These are phyloP conservation scores for Elegia similella DNA, from an alignment of 2,888 invertebrate species.

Conservation along the genomic window DNA sequence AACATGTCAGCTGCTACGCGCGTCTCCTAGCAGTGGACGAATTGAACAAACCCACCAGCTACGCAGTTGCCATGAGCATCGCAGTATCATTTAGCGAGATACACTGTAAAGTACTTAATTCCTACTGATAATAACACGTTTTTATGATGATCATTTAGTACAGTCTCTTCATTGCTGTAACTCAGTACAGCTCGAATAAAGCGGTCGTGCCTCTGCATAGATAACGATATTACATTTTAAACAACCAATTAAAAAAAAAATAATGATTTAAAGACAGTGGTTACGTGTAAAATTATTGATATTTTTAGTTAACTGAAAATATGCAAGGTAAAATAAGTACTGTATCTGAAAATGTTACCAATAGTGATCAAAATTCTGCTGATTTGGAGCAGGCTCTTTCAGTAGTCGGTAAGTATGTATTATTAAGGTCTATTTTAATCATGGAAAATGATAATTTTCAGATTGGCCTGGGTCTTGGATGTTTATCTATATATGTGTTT, in stretches of 20 bases:
- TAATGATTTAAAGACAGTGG: neutral
- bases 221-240: too few species aligned
- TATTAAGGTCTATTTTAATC: too few species aligned
- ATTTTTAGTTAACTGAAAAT: neutral
- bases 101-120: neutral
- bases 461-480: too few species aligned
- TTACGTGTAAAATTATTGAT: too few species aligned
- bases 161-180: neutral
- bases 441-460: too few species aligned
- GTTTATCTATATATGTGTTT: too few species aligned
- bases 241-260: neutral
- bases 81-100: too few species aligned
- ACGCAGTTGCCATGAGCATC: too few species aligned
- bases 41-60: too few species aligned
- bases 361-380: conserved; percentile 38
- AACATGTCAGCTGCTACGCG: too few species aligned
- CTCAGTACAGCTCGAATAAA: neutral
- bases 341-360: conserved; percentile 41
- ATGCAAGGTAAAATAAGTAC: conserved; percentile 40
- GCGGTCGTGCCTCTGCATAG: neutral
- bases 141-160: too few species aligned
- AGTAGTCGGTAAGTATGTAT: conserved; percentile 38
- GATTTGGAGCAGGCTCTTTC: conserved; percentile 62
- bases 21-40: too few species aligned
- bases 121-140: neutral